Evolutionary conservation across 2,888 invertebrate species (phyloP), one percentile per base, ranked within the genome.

Genomic region (Portevinia maculata): DNA sequence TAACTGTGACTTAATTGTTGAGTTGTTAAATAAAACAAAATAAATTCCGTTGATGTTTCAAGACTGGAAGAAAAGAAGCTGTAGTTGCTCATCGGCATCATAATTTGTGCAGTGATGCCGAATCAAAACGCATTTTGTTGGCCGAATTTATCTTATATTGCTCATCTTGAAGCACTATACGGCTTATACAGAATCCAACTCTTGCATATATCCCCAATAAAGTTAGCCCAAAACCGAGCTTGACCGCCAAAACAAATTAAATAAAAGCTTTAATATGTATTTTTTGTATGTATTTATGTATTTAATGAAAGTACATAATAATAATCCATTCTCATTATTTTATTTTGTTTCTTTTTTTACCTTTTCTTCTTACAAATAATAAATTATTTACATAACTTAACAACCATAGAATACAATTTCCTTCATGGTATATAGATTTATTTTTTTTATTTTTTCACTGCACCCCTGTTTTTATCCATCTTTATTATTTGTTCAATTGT

Each of bases 321-420:
- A 76, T 78, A 60, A 60, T 83, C 76, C 48, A 71, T 60, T 76
- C 57, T 74, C 65, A 44, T 48, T 64, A 37, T 30, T n/a, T 32
- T 24, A 37, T 64, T 55, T 44, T 50, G 39, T 53, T 46, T 60
- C 24, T 55, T 78, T 57, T 19, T 37, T 21, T 52, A 37, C 15
- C 32, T 75, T 64, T 55, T 62, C 55, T 62, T 78, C 78, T 78
- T 83, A 78, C 21, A 83, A 76, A 71, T 78, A 62, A 78, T 71
- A 78, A 76, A 71, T 71, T 83, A 83, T 83, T 76, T 83, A 83
- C 83, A 83, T 78, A 83, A 78, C 83, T 76, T 78, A 83, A 83
- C 78, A 71, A 71, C 83, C 83, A 83, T 78, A 76, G 71, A 73
- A 81, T 60, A 78, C 37, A 71, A 71, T 67, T 50, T 67, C 52